phyloP scores from a whole-genome alignment of 2,113 vertebrate genomes.

The Rhynchomys soricoides region DNA sequence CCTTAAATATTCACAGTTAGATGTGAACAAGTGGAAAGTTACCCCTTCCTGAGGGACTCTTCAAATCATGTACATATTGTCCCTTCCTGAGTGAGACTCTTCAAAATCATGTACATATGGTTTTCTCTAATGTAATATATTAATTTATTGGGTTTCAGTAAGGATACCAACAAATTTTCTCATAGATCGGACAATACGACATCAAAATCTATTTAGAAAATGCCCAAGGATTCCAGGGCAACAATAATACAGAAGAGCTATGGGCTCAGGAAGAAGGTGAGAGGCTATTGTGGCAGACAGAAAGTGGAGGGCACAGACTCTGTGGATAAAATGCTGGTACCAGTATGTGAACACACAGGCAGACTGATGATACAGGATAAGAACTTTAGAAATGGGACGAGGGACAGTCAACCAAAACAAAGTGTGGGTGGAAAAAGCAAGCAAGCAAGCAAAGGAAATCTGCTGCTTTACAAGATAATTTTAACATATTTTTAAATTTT shows the following conservation, averaged over 20 bases:
- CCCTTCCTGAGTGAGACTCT: background rate
- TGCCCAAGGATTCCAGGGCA: background rate
- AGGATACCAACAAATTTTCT: background rate
- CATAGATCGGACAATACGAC: background rate
- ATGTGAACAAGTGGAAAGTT: background rate
- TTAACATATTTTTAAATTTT: background rate
- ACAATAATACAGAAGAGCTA: background rate
- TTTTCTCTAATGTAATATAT: background rate
- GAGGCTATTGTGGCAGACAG: background rate
- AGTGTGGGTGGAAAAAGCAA: background rate
- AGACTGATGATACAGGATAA: background rate
- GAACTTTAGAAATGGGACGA: background rate
- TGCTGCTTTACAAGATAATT: background rate
- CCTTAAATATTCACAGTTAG: background rate
- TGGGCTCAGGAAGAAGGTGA: no score
- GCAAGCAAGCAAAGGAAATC: background rate
- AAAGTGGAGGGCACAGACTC: background rate
- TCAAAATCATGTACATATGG: background rate
- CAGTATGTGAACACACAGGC: background rate
- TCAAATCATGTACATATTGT: no score
- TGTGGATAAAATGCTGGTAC: background rate
- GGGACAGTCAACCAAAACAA: background rate
- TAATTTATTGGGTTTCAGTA: background rate
- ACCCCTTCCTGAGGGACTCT: background rate
- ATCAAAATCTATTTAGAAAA: background rate